Evolutionary conservation across 1,140 invertebrate genomes (phyloP).

Genomic region (Zaprionus gabonicus): DNA sequence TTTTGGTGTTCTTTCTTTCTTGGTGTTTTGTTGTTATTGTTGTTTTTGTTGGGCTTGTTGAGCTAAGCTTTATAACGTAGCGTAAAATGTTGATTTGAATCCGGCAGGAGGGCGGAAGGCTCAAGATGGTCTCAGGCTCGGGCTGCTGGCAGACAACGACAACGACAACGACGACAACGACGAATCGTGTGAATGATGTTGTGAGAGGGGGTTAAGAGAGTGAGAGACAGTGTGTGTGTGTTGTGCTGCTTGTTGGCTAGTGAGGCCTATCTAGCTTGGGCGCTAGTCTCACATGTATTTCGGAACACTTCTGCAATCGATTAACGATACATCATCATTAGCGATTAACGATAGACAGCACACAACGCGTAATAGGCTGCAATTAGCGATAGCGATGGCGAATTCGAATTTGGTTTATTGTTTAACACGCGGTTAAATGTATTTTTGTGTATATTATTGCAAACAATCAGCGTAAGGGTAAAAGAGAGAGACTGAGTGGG

Average conservation of each 20-base stretch:
- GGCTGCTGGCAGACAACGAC: slow-evolving; percentile 34
- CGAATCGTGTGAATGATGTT: slow-evolving; percentile 46
- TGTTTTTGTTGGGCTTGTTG: slow-evolving; percentile 31
- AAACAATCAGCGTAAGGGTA: slow-evolving; percentile 4
- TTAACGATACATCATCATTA: slow-evolving; percentile 22
- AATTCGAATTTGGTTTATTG: slow-evolving; percentile 15
- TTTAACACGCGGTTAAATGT: slow-evolving; percentile 19
- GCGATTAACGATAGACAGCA: slow-evolving; percentile 13
- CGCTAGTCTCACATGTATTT: slow-evolving; percentile 43
- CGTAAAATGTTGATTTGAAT: slow-evolving; percentile 21
- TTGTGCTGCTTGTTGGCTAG: slow-evolving; percentile 38
- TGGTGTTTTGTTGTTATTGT: slow-evolving; percentile 39
- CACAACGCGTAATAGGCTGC: background rate
- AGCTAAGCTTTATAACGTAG: slow-evolving; percentile 1
- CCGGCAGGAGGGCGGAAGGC: slow-evolving; percentile 42
- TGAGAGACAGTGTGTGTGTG: slow-evolving; percentile 1
- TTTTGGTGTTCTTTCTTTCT: slow-evolving; percentile 23
- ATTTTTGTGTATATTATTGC: slow-evolving; percentile 28
- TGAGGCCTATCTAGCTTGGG: slow-evolving; percentile 31
- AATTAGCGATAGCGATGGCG: slow-evolving; percentile 4
- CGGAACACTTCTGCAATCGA: slow-evolving; percentile 29
- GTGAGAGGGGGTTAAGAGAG: slow-evolving; percentile 16
- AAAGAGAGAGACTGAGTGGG: slow-evolving; percentile 1
- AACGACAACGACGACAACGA: slow-evolving; percentile 25
- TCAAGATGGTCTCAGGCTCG: slow-evolving; percentile 44